Evolutionary conservation across 2,113 vertebrate species (phyloP), one percentile per base, ranked within the genome.

Genomic region (Mastomys coucha): DNA sequence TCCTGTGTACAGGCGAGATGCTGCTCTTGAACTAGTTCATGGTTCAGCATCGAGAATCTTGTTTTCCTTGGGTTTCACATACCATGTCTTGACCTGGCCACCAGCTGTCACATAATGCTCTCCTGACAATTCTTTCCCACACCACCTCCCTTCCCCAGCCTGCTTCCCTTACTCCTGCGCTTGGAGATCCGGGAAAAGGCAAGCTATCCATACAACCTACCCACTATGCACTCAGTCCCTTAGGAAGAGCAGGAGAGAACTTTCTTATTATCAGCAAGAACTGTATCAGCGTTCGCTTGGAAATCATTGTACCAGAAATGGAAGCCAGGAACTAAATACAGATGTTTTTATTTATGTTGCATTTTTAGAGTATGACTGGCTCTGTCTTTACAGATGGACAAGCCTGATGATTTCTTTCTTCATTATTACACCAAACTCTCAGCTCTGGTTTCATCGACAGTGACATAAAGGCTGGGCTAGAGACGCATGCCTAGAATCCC

Each of bases 341-440:
- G 63, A 69, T 77, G 77, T 89, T 82, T 91, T 56, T 6, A 73
- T 22, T 72, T 91, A n/a, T 90, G 33, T 65, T 87, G 33, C 87
- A 7, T 86, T 26, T 51, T 94, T 86, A 53, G 73, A 87, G 70
- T 90, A 60, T 49, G 63, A 75, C 53, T 87, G 56, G 28, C 77
- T 11, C 20, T 84, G 17, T 87, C 89, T 91, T 84, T 95, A 33
- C 26, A 63, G 22, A 72, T 78, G 49, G 72, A 70, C 1, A 91
- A 82, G 14, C 12, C 77, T 60, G 49, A 90, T n/a, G 56, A 76
- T 70, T 67, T 87, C 56, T 70, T 93, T 72, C 67, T 63, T 89
- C 26, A 80, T 51, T 6, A 14, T 81, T 60, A 89, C 70, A 95
- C n/a, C 82, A 51, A 93, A 92, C 70, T 82, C 75, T 97, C 75